Percentiles rank a stretch among this genome's conserved stretches.
phyloP scores from a whole-genome alignment of 1,140 invertebrate genomes.

The Thereuonema tuberculata region DNA sequence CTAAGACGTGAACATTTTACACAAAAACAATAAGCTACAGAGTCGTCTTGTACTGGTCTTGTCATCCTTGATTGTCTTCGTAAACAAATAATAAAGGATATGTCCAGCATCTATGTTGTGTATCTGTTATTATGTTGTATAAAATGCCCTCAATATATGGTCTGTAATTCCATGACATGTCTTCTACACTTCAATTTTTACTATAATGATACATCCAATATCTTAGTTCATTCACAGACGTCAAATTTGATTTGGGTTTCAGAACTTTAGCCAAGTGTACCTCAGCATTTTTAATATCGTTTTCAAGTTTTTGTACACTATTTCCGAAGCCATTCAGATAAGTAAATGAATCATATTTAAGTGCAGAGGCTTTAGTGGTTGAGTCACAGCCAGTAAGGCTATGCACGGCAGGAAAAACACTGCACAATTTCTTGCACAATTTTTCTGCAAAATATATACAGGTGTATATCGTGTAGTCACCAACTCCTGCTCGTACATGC shows the following conservation, averaged over 20 bases:
- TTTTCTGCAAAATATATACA: background rate
- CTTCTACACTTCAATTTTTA: background rate
- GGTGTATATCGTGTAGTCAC: background rate
- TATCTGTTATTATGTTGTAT: background rate
- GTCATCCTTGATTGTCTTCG: background rate
- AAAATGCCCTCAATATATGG: no score
- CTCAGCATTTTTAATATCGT: background rate
- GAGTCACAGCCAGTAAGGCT: background rate
- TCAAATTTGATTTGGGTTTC: background rate
- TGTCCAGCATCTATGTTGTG: no score
- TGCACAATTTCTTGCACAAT: background rate
- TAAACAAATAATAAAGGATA: no score
- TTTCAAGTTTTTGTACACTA: background rate
- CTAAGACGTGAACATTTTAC: background rate
- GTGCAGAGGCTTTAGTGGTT: background rate
- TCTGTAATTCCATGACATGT: no score
- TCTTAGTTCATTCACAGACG: background rate
- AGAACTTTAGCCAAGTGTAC: background rate
- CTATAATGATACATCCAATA: background rate
- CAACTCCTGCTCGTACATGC: background rate
- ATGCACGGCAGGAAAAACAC: background rate
- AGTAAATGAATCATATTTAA: background rate
- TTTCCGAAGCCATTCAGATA: background rate
- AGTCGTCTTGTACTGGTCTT: background rate
- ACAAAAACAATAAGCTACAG: background rate